A percentile compares a stretch with the other conserved stretches of the same genome.
Evolutionary conservation across 2,888 invertebrate genomes (phyloP).

Genomic region (Liopterus haemorrhoidalis): DNA sequence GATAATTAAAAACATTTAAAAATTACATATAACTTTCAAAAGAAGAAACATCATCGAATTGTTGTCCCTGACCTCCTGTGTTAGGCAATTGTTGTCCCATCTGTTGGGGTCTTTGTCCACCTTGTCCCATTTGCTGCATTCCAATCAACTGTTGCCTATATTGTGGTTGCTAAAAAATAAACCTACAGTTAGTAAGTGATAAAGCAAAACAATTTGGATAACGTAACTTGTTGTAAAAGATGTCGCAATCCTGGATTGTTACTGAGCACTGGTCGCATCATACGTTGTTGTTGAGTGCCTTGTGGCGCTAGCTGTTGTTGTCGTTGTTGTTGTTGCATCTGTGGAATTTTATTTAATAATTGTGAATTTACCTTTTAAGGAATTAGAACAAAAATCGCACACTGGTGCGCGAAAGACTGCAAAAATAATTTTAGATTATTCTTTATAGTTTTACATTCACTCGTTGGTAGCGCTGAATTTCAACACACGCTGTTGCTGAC

Average conservation of each 20-base stretch:
- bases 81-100: constrained; percentile 44
- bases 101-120: constrained; percentile 47
- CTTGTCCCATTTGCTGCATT: constrained; percentile 51
- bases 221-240: constrained; percentile 67
- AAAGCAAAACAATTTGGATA: too few relatives aligned
- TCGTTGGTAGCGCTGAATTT: too few relatives aligned
- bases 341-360: too few relatives aligned
- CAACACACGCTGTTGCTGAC: too few relatives aligned
- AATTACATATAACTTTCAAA: constrained; percentile 45
- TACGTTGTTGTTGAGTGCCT: constrained; percentile 54
- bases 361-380: constrained; percentile 42
- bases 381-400: not conserved
- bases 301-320: constrained; percentile 41
- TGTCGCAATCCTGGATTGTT: constrained; percentile 76
- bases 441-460: too few relatives aligned
- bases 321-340: constrained; percentile 41
- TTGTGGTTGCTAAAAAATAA: constrained; percentile 58
- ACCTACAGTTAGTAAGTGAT: constrained; percentile 10
- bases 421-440: too few relatives aligned
- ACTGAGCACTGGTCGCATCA: constrained; percentile 63
- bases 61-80: constrained; percentile 43
- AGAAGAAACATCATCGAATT: constrained; percentile 50
- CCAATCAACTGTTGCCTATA: constrained; percentile 58
- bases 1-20: constrained; percentile 38
- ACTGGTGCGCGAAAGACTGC: not conserved